Evolutionary conservation across 2,888 invertebrate genomes (phyloP).

Genomic region (Rhodophaea formosa): DNA sequence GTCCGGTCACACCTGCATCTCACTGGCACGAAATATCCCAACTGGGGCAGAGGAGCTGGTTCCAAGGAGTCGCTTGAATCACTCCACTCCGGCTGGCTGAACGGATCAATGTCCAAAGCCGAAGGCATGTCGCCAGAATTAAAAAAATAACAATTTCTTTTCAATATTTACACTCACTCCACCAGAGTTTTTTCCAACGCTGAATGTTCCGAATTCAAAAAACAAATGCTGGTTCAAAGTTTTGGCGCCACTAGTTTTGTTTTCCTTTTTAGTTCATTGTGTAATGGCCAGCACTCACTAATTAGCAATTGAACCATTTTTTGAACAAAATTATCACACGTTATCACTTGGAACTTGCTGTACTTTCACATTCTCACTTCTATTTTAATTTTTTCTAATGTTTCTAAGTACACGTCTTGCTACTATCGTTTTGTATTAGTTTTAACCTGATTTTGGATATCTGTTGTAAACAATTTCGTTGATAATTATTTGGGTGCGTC

Average conservation of each 20-base stretch:
- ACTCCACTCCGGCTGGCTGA: constrained; percentile 76
- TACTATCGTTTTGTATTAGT: constrained; percentile 31
- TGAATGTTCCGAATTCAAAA: not conserved
- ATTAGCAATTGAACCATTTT: constrained; percentile 5
- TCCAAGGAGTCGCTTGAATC: constrained; percentile 69
- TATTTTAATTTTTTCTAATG: not conserved
- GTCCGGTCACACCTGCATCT: constrained; percentile 69
- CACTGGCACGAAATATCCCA: constrained; percentile 83
- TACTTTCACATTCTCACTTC: constrained; percentile 2
- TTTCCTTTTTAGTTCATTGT: not conserved
- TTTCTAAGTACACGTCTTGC: constrained; percentile 29
- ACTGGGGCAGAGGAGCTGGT: constrained; percentile 72
- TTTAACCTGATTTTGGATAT: constrained; percentile 42
- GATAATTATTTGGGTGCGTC: constrained; percentile 55
- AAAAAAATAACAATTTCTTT: constrained; percentile 15
- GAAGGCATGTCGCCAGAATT: constrained; percentile 55
- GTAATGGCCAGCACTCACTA: not conserved
- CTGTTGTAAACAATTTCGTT: constrained; percentile 47
- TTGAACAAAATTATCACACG: not conserved
- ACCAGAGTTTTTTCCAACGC: not conserved
- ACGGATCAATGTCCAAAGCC: constrained; percentile 59
- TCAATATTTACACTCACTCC: constrained; percentile 2
- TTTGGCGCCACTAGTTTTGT: not conserved
- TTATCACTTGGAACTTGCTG: not conserved
- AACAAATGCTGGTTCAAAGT: not conserved